These are phyloP conservation scores for Sebastes steindachneri DNA, from an alignment of 2,797 vertebrate genomes.

Conservation along the genomic window DNA sequence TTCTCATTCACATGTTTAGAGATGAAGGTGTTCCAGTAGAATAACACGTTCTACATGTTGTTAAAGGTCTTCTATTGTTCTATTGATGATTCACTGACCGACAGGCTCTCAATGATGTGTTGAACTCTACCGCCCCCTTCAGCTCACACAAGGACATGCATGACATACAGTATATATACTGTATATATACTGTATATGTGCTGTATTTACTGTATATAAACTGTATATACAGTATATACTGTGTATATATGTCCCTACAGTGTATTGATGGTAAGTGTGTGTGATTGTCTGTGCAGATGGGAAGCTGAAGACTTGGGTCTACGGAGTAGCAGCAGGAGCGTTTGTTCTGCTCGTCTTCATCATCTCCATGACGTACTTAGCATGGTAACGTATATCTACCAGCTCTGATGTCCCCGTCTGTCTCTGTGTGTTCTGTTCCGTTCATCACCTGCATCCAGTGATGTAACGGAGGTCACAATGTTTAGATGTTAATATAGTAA, in stretches of 20 bases:
- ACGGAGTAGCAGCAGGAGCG: constrained; percentile 95
- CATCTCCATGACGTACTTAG: constrained; percentile 98
- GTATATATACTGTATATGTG: too few relatives aligned
- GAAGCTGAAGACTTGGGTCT: constrained; percentile 98
- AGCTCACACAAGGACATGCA: not conserved
- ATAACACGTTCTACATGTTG: not conserved
- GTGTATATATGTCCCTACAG: too few relatives aligned
- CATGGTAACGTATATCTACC: constrained; percentile 89
- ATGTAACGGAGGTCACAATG: constrained; percentile 28
- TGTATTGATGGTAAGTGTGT: not conserved
- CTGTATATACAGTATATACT: too few relatives aligned
- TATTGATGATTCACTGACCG: not conserved
- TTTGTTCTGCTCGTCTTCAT: constrained; percentile 97
- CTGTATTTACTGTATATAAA: too few relatives aligned
- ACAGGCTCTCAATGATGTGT: not conserved
- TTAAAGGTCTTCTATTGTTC: not conserved
- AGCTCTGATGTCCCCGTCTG: not conserved
- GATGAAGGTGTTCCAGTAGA: not conserved
- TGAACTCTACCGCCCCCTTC: constrained; percentile 36
- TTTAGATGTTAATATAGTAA: too few relatives aligned
- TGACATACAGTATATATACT: too few relatives aligned
- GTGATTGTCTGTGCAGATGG: constrained; percentile 88
- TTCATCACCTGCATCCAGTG: not conserved
- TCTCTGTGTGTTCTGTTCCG: not conserved
- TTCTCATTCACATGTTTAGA: not conserved